These are phyloP conservation scores for Serinus canaria DNA, from an alignment of 2,113 vertebrate genomes.

Conservation along the genomic window DNA sequence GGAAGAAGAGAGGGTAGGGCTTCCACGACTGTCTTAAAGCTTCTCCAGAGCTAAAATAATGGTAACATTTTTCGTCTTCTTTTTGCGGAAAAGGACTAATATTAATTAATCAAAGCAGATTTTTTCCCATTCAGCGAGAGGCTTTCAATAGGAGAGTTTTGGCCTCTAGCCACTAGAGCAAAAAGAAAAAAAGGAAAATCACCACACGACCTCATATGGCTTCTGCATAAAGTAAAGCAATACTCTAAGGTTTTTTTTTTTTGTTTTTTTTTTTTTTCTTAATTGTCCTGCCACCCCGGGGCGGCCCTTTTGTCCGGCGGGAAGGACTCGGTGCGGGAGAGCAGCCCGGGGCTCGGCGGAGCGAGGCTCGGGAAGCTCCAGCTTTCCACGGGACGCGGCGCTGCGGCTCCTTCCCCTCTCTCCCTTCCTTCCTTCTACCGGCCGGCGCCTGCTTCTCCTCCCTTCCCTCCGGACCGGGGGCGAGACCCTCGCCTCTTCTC, in stretches of 20 bases:
- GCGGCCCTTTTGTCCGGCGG: background rate
- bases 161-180: background rate
- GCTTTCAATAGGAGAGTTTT: background rate
- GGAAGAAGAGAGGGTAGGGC: background rate
- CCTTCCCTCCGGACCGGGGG: background rate
- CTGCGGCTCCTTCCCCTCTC: fast-evolving
- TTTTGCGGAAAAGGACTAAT: background rate
- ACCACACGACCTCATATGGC: background rate
- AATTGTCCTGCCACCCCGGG: background rate
- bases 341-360: background rate
- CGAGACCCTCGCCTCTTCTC: background rate
- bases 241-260: background rate
- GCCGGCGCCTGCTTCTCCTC: background rate
- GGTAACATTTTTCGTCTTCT: background rate
- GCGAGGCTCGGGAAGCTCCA: background rate
- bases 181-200: background rate
- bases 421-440: no score
- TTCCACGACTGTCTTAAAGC: background rate
- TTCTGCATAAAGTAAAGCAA: background rate
- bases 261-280: no score
- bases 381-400: background rate
- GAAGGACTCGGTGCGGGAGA: background rate
- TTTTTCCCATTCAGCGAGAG: background rate
- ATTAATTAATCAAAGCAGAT: background rate
- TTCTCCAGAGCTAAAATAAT: background rate